Base-by-base conservation (phyloP, 2,888 invertebrate species). In the Teleogryllus oceanicus region DNA sequence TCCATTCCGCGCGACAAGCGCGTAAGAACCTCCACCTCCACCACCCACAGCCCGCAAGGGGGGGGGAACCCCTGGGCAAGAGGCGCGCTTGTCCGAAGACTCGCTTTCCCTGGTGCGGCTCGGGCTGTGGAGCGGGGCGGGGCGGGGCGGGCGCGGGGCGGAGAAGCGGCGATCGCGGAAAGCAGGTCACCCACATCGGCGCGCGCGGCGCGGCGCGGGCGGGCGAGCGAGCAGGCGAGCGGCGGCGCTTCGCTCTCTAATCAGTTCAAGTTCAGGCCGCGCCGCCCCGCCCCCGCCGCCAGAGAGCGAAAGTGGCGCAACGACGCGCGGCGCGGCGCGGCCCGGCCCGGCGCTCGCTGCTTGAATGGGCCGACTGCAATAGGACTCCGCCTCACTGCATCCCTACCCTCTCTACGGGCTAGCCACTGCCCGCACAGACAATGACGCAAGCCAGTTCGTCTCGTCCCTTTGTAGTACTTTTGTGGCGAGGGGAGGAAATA, bases 171-270 rank as follows among this genome's bases (percentile, higher is more conserved):
- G 11, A 2, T 16, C 18, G 75, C 76, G 37, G 77, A 76, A 81
- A 81, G 79, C 78, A 76, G 80, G 80, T 82, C 80, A 82, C 82
- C 82, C 80, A 82, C 80, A 79, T 82, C 76, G 76, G 49, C 75
- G 49, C 74, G 75, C n/a, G n/a, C n/a, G n/a, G 49, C 21, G 49
- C 51, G n/a, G 50, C 76, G 75, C 49, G 5, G 12, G 37, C 76
- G n/a, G 49, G 49, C n/a, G 74, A 18, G 49, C 75, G 24, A 50
- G 75, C n/a, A 49, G 11, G 49, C 51, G 21, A 49, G n/a, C n/a
- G 50, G 75, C 49, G 5, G 12, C 16, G 37, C 76, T 18, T 75
- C 76, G 62, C 50, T 21, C 62, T 50, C 79, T 24, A 80, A 50
- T 50, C 78, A 80, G 81, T 78, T 80, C 81, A 81, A 81, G 81